Percentiles rank a stretch among this genome's conserved stretches.
These are phyloP conservation scores for Drosophila arizonae DNA, from an alignment of 1,140 invertebrate genomes.

Conservation along the genomic window DNA sequence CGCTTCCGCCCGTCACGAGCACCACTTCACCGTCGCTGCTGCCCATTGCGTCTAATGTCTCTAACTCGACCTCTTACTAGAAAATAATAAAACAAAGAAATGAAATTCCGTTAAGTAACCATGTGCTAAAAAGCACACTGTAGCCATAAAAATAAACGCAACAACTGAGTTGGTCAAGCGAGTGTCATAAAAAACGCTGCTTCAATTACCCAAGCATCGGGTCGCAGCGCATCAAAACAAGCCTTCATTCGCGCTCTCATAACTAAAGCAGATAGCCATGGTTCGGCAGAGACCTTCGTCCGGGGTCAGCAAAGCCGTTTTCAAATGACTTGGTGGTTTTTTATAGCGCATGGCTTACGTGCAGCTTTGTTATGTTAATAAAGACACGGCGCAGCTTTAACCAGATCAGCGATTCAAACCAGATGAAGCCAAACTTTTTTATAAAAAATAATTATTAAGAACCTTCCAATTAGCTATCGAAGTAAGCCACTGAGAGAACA, in stretches of 20 bases:
- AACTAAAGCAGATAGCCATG: slow-evolving; percentile 54
- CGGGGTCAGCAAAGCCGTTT: slow-evolving; percentile 59
- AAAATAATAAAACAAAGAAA: slow-evolving; percentile 12
- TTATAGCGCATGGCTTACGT: slow-evolving; percentile 54
- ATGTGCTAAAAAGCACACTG: slow-evolving; percentile 10
- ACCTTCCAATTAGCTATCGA: background rate
- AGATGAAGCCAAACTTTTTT: too few species aligned
- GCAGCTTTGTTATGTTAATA: slow-evolving; percentile 48
- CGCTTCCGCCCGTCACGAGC: slow-evolving; percentile 84
- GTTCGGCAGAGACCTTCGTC: slow-evolving; percentile 55
- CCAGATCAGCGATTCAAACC: slow-evolving; percentile 7
- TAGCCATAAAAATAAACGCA: slow-evolving; percentile 19
- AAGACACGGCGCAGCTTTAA: slow-evolving; percentile 10
- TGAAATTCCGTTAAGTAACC: background rate
- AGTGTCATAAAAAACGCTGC: slow-evolving; percentile 16
- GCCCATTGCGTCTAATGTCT: slow-evolving; percentile 49
- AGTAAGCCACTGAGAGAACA: background rate
- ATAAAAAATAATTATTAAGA: background rate
- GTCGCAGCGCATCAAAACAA: slow-evolving; percentile 19
- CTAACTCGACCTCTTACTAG: slow-evolving; percentile 13
- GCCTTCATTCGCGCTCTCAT: slow-evolving; percentile 16
- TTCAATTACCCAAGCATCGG: slow-evolving; percentile 31
- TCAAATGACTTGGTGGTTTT: slow-evolving; percentile 55
- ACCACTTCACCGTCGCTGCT: slow-evolving; percentile 61
- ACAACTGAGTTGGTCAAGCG: slow-evolving; percentile 35